A percentile compares a stretch with the other conserved stretches of the same genome.
Evolutionary conservation across 2,888 invertebrate genomes (phyloP).

Genomic region (Lathronympha strigana): DNA sequence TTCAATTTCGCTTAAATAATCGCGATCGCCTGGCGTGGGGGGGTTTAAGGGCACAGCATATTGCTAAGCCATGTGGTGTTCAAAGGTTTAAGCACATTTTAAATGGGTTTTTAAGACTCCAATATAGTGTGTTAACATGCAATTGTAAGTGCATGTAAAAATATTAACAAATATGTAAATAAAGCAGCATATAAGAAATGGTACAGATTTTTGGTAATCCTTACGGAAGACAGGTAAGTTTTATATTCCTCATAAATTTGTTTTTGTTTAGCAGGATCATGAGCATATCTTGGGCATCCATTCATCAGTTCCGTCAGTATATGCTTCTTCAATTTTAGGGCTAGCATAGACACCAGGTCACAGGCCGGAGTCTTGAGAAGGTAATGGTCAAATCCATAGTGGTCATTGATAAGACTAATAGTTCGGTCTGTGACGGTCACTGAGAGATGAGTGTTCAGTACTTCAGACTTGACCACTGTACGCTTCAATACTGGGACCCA

Average conservation of each 20-base stretch:
- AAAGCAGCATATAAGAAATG: too few relatives aligned
- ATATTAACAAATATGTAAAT: too few relatives aligned
- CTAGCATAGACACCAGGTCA: slow-evolving; percentile 94
- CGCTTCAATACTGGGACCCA: slow-evolving; percentile 94
- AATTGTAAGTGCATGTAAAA: too few relatives aligned
- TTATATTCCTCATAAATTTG: slow-evolving; percentile 91
- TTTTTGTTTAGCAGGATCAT: slow-evolving; percentile 87
- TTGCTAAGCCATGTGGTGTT: too few relatives aligned
- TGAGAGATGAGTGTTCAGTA: slow-evolving; percentile 92
- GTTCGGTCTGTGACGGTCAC: slow-evolving; percentile 94
- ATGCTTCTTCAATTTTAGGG: slow-evolving; percentile 92
- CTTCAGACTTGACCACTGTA: slow-evolving; percentile 94
- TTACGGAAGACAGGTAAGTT: slow-evolving; percentile 92
- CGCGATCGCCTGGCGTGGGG: too few relatives aligned
- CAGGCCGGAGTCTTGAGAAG: slow-evolving; percentile 96
- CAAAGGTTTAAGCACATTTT: too few relatives aligned
- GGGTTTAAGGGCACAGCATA: too few relatives aligned
- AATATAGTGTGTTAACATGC: too few relatives aligned
- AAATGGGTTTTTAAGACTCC: too few relatives aligned
- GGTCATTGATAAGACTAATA: slow-evolving; percentile 92
- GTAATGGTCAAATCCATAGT: slow-evolving; percentile 97
- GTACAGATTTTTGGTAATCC: slow-evolving; percentile 57
- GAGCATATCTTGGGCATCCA: slow-evolving; percentile 87
- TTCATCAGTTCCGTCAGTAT: slow-evolving; percentile 89
- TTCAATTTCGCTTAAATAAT: too few relatives aligned